A percentile compares a stretch with the other conserved stretches of the same genome.
These are phyloP conservation scores for Melanostigma gelatinosum DNA, from an alignment of 2,113 vertebrate genomes.

Conservation along the genomic window DNA sequence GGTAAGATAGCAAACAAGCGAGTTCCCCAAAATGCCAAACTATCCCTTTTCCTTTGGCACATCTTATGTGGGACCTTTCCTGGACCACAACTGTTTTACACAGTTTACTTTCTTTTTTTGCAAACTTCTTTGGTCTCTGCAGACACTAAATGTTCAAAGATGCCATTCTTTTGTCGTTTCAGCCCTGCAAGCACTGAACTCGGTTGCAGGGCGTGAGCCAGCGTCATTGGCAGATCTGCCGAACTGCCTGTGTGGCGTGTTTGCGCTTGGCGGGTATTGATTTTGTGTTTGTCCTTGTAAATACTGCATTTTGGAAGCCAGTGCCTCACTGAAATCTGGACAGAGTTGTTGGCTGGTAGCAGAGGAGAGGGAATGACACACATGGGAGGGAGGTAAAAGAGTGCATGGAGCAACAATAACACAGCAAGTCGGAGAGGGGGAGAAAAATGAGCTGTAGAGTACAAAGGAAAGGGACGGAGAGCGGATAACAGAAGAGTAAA, in stretches of 20 bases:
- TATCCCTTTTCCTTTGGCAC: neutral
- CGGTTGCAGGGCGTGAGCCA: slow-evolving; percentile 49
- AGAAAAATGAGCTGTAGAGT: neutral
- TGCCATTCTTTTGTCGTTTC: neutral
- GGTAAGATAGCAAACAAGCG: neutral
- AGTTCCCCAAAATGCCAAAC: neutral
- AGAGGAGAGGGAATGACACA: slow-evolving; percentile 49
- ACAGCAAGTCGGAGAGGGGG: slow-evolving; percentile 7
- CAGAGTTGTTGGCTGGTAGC: slow-evolving; percentile 54
- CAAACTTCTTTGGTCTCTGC: neutral
- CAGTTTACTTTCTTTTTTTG: neutral
- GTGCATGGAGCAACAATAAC: slow-evolving; percentile 29
- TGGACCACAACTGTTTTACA: neutral
- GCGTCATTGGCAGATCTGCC: slow-evolving; percentile 58
- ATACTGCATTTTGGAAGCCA: slow-evolving; percentile 62
- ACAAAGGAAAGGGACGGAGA: slow-evolving; percentile 2
- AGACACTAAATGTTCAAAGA: neutral
- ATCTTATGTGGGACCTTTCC: neutral
- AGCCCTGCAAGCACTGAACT: slow-evolving; percentile 56
- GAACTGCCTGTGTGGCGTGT: slow-evolving; percentile 58
- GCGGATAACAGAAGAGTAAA: neutral
- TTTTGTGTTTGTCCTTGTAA: slow-evolving; percentile 73
- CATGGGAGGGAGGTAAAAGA: slow-evolving; percentile 49
- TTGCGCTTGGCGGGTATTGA: slow-evolving; percentile 68
- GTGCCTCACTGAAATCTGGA: slow-evolving; percentile 62